Base-by-base conservation (phyloP, 2,113 vertebrate species). In the Lepidothrix coronata region DNA sequence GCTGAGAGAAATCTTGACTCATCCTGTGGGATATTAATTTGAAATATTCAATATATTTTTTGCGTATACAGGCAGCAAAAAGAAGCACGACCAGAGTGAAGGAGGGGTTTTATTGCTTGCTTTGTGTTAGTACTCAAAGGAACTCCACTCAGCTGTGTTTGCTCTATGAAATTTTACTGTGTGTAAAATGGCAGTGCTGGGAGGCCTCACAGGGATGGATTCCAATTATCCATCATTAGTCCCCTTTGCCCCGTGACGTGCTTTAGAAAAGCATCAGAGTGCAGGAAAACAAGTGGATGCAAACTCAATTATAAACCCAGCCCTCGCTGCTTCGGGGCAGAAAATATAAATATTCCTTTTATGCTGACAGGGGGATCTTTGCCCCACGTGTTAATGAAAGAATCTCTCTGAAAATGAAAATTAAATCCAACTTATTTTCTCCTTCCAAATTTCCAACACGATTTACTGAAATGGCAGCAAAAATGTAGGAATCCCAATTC, bases 261-360 rank as follows among this genome's bases (percentile, higher is more conserved):
- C 78, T 96, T 58, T 88, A 78, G 84, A 81, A 95, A 96, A 95
- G 87, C 88, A 94, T 25, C 71, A 44, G 70, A 91, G 51, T 81
- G 68, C 83, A 85, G 58, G 78, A 94, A 96, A 97, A 96, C 44
- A 71, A 79, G 81, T 20, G 22, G 91, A 58, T 67, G 62, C 77
- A 95, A 96, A 97, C 90, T 95, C 85, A 90, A 97, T 95, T 63
- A 88, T 54, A 55, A 74, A 91, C 85, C 37, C 79, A 96, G 73
- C 65, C 91, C 82, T 72, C 57, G 74, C 57, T 92, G 75, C 65
- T 91, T 91, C 22, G 8, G 90, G 89, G 94, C 91, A 95, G 79
- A 84, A 82, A 81, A 68, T 43, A 21, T 28, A 80, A 43, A 72
- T 52, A 15, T 24, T 88, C 83, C 35, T 79, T 82, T 74, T 24